These are phyloP conservation scores for Chouioia cunea DNA, from an alignment of 2,888 invertebrate genomes.

Conservation along the genomic window DNA sequence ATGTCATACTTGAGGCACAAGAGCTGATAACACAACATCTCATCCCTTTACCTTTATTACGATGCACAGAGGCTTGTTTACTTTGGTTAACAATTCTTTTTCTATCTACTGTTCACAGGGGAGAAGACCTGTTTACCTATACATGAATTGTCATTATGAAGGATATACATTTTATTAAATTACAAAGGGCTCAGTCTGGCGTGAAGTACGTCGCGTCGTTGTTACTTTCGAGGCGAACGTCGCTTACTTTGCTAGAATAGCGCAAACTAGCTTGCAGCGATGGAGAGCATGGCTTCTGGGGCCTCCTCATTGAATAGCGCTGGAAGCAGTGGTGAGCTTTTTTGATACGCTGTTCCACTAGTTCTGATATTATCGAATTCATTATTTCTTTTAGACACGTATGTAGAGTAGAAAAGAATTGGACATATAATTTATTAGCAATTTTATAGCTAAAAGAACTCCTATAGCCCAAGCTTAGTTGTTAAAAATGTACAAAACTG, in stretches of 20 bases:
- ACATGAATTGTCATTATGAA: constrained; percentile 62
- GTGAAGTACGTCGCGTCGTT: constrained; percentile 58
- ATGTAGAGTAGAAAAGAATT: too few relatives aligned
- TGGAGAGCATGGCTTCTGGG: constrained; percentile 79
- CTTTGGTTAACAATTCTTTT: constrained; percentile 35
- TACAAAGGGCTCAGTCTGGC: constrained; percentile 62
- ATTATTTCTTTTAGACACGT: too few relatives aligned
- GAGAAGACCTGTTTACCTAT: constrained; percentile 48
- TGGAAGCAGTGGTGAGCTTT: constrained; percentile 78
- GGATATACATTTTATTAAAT: constrained; percentile 59
- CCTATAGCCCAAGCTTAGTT: too few relatives aligned
- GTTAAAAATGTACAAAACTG: too few relatives aligned
- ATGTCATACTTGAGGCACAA: constrained; percentile 12
- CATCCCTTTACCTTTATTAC: constrained; percentile 30
- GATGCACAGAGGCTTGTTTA: constrained; percentile 27
- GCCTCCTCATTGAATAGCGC: constrained; percentile 84
- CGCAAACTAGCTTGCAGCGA: constrained; percentile 49
- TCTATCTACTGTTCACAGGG: constrained; percentile 36
- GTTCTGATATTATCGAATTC: too few relatives aligned
- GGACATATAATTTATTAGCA: too few relatives aligned
- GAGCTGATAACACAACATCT: constrained; percentile 11
- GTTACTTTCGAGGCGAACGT: constrained; percentile 64
- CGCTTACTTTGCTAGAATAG: constrained; percentile 56
- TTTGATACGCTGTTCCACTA: neutral
- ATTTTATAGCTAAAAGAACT: too few relatives aligned